phyloP scores from a whole-genome alignment of 2,888 invertebrate genomes.

The Lacanobia wlatinum region DNA sequence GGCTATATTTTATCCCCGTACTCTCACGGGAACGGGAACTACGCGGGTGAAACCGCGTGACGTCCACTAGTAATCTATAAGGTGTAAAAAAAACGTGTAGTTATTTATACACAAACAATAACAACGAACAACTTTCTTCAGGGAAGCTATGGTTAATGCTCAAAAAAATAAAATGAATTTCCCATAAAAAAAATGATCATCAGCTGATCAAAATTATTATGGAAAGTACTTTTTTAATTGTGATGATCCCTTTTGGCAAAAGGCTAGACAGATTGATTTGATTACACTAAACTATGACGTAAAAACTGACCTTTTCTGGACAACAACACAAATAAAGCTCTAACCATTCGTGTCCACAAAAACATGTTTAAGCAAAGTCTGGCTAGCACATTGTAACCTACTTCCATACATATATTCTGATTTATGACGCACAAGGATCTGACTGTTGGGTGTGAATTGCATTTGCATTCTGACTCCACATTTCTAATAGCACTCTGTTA shows the following conservation, averaged over 20 bases:
- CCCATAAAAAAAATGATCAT: too few species aligned
- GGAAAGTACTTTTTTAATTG: too few species aligned
- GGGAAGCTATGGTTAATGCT: too few species aligned
- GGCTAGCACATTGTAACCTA: conserved; percentile 30
- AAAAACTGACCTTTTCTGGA: background rate
- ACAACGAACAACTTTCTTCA: too few species aligned
- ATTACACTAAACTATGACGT: background rate
- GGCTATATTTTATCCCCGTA: too few species aligned
- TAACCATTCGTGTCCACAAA: conserved; percentile 5
- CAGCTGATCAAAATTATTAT: too few species aligned
- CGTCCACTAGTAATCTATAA: too few species aligned
- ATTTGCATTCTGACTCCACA: conserved; percentile 41
- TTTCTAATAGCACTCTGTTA: conserved; percentile 42
- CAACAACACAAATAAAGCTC: conserved; percentile 1
- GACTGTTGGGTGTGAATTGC: conserved; percentile 48
- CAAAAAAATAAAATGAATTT: too few species aligned
- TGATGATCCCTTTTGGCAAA: background rate
- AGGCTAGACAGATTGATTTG: background rate
- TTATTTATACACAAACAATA: too few species aligned
- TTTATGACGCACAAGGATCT: conserved; percentile 42
- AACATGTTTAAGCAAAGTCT: conserved; percentile 27
- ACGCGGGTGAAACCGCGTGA: too few species aligned
- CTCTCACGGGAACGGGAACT: too few species aligned
- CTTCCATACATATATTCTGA: background rate
- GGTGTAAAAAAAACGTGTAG: too few species aligned